These are phyloP conservation scores for Dryobates pubescens DNA, from an alignment of 2,797 vertebrate genomes.

Conservation along the genomic window DNA sequence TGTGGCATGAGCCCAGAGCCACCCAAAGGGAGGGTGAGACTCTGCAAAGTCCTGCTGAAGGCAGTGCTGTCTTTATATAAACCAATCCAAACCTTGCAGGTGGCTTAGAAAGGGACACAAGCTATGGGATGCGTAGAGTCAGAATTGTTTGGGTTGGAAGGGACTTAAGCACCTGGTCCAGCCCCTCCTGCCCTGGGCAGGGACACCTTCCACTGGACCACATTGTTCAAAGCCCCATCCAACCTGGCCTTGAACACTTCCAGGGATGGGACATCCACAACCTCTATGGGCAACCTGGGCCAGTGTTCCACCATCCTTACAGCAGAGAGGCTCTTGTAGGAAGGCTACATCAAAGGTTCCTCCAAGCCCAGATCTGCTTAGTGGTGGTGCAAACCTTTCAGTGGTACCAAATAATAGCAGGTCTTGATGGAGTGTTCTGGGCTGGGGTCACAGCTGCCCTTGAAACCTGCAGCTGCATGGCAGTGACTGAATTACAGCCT, in stretches of 20 bases:
- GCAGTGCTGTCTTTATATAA: accelerated
- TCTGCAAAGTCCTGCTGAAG: background rate
- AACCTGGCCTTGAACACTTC: background rate
- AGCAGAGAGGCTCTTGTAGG: background rate
- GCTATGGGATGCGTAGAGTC: background rate
- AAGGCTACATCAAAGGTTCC: background rate
- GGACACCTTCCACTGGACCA: background rate
- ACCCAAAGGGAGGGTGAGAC: background rate
- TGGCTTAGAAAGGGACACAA: background rate
- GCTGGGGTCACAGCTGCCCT: background rate
- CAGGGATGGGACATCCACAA: background rate
- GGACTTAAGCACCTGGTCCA: background rate
- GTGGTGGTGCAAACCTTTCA: background rate
- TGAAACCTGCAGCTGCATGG: background rate
- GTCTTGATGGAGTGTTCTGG: background rate
- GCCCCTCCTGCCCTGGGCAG: background rate
- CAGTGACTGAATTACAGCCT: background rate
- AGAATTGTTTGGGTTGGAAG: background rate
- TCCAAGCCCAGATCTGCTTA: background rate
- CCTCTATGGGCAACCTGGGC: background rate
- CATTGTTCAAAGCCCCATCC: background rate
- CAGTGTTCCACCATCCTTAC: background rate
- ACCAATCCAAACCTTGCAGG: too few species aligned
- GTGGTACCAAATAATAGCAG: background rate
- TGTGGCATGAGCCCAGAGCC: background rate